Base-by-base conservation (phyloP, 2,113 vertebrate genomes). In the Tyrannus savana region DNA sequence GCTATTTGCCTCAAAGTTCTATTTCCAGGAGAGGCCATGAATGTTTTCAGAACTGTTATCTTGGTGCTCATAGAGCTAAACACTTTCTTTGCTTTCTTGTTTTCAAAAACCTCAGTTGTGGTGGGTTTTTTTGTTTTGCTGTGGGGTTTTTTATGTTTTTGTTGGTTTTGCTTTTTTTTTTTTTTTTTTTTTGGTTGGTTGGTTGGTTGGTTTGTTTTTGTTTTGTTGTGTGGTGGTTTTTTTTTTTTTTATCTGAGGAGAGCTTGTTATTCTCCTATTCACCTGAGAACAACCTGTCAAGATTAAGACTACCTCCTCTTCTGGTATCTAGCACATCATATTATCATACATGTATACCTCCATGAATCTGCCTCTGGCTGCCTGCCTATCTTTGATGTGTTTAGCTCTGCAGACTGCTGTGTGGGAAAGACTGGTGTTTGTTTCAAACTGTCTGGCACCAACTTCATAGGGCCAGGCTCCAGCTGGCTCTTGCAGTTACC, bases 361-460 rank as follows among this genome's bases (percentile, higher is more conserved):
- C 82, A 62, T 3, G 10, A 85, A 18, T 53, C 41, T 52, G 6
- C 44, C 76, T 62, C 90, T 94, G 69, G 39, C 84, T 91, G 53
- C 13, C 47, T 80, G 53, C 41, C 72, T 76, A 49, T 46, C 63
- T 90, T 80, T 94, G 73, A 14, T 76, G 72, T 66, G 28, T 83
- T 95, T 24, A 93, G 68, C 41, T 53, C 49, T 90, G 85, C 41
- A 80, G 30, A 71, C 55, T 90, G n/a, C 88, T 88, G 67, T 31
- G 24, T 93, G 63, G 66, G n/a, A 77, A 89, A 86, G 59, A 66
- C 50, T 23, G 44, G 18, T 42, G 28, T 37, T 85, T 58, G 25
- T 93, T 88, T 92, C 72, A 93, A 86, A 69, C 63, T 94, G 82
- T 67, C 75, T 90, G 79, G 92, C 92, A 96, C 19, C 37, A 85